Conservation (phyloP, 1,140 invertebrate genomes). For the Bombyx mori region ASM3026992v2 NC_085124.1:5019001-5019500, state of each 20-base stretch:
- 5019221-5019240: conserved; percentile 8
- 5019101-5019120: conserved; percentile 38
- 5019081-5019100: conserved; percentile 54
- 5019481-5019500: no score
- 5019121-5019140: conserved; percentile 61
- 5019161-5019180: conserved; percentile 45
- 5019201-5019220: conserved; percentile 20
- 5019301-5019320: conserved; percentile 2
- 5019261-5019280: neutral
- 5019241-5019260: conserved; percentile 2
- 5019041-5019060: conserved; percentile 50
- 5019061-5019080: conserved; percentile 37
- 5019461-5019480: no score
- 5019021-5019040: conserved; percentile 60
- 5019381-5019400: no score
- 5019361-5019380: no score
- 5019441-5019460: no score
- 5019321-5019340: neutral
- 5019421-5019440: no score
- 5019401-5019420: no score
- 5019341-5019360: no score
- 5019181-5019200: conserved; percentile 28
- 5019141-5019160: conserved; percentile 47
- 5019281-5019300: neutral
- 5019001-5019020: conserved; percentile 58